phyloP scores from a whole-genome alignment of 2,113 vertebrate species.

The Burhinus oedicnemus region DNA sequence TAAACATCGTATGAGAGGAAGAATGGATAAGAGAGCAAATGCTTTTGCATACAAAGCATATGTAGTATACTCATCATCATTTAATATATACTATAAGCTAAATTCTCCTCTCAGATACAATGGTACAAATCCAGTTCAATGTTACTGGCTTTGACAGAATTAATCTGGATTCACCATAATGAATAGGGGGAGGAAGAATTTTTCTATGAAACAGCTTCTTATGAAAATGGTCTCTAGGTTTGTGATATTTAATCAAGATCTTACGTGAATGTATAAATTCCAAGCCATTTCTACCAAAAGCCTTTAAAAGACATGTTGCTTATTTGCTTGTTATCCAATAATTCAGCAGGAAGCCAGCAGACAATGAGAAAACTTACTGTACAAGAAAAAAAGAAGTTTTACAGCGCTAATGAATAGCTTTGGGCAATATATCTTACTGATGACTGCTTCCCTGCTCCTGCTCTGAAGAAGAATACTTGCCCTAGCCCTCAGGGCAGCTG shows the following conservation, averaged over 20 bases:
- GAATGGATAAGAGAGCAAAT: neutral
- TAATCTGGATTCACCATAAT: neutral
- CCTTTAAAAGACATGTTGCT: neutral
- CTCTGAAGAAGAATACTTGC: neutral
- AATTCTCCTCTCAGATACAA: neutral
- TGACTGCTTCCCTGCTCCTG: neutral
- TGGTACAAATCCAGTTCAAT: neutral
- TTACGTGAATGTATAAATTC: neutral
- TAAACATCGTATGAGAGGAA: neutral
- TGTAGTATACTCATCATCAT: neutral
- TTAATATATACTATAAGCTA: neutral
- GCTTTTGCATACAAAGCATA: neutral
- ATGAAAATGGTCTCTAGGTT: neutral
- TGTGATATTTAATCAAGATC: neutral
- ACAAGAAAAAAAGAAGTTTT: neutral
- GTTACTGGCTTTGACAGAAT: slow-evolving; percentile 4
- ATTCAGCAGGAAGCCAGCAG: neutral
- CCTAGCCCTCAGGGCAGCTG: neutral
- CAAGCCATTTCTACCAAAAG: neutral
- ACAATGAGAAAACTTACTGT: neutral
- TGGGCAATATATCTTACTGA: neutral
- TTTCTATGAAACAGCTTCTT: neutral
- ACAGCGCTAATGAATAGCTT: neutral
- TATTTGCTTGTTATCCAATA: neutral
- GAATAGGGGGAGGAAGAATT: neutral